Evolutionary conservation across 2,888 invertebrate genomes (phyloP).

Genomic region (Lasioglossum zephyrum): DNA sequence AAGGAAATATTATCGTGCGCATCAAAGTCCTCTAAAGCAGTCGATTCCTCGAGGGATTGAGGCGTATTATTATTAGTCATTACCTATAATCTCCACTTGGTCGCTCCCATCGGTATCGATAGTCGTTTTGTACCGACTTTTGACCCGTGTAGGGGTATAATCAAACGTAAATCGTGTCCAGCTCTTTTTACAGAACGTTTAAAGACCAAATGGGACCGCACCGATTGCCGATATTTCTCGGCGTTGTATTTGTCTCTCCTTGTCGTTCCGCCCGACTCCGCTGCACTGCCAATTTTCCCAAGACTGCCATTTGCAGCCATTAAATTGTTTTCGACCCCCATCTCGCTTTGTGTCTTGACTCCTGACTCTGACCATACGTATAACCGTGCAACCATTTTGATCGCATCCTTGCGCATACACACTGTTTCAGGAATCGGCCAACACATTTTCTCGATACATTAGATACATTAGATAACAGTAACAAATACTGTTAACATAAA

Average conservation of each 20-base stretch:
- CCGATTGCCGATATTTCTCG: slow-evolving; percentile 54
- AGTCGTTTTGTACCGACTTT: slow-evolving; percentile 77
- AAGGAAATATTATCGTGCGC: slow-evolving; percentile 32
- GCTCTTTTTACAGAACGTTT: slow-evolving; percentile 79
- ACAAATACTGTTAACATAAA: too few species aligned
- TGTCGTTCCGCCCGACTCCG: slow-evolving; percentile 19
- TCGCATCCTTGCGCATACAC: neutral
- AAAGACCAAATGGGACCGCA: slow-evolving; percentile 75
- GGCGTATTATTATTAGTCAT: slow-evolving; percentile 78
- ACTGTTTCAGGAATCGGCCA: neutral
- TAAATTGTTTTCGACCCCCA: slow-evolving; percentile 69
- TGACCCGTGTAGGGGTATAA: slow-evolving; percentile 77
- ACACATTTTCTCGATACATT: neutral
- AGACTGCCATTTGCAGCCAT: slow-evolving; percentile 70
- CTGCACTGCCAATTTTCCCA: slow-evolving; percentile 63
- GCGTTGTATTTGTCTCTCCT: slow-evolving; percentile 43
- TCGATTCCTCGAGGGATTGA: slow-evolving; percentile 45
- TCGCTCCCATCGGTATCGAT: slow-evolving; percentile 76
- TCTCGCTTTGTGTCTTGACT: slow-evolving; percentile 55
- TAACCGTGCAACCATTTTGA: slow-evolving; percentile 8
- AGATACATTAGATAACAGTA: neutral
- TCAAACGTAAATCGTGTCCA: slow-evolving; percentile 81
- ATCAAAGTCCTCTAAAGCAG: slow-evolving; percentile 43
- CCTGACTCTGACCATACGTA: slow-evolving; percentile 48
- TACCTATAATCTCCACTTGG: slow-evolving; percentile 78